Base-by-base conservation (phyloP, 2,113 vertebrate genomes). In the Heterochromis multidens region DNA sequence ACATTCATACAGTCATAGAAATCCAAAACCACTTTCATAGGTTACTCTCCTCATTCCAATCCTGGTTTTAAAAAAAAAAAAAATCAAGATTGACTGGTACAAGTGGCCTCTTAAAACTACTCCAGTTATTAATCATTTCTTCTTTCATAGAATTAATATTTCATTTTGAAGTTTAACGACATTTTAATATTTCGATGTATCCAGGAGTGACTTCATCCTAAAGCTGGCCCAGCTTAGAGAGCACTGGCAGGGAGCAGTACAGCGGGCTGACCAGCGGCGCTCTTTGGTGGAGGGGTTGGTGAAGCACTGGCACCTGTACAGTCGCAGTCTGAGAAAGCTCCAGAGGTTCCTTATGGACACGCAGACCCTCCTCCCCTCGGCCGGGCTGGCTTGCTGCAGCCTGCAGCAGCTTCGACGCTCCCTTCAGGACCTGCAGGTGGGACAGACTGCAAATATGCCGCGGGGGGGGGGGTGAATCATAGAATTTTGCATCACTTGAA, bases 191-290 rank as follows among this genome's bases (percentile, higher is more conserved):
- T 37, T 31, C 40, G 9, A 0, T 29, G 25, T 54, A 1, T 40
- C 4, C 89, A 99, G 98, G 90, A 96, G 95, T 1, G 96, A 97
- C 87, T 97, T 99, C 83, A 90, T 98, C 91, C 95, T 96, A 49
- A 98, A 97, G 91, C 95, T 99, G 83, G 94, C 96, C 0, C 81
- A 95, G 91, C 93, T 99, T 88, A 94, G 95, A 14, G 96, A 97
- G 83, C 96, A 95, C 84, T 99, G 98, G 98, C 97, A 97, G 88
- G 96, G 93, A 0, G 96, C 96, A 0, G 93, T 96, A 74, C 93
- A 81, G 79, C 87, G 95, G 40, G 87, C 95, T 16, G 95, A 94
- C 83, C 97, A 97, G 92, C 96, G 96, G 85, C 96, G 96, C 88
- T 89, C 88, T 1, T 94, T 96, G 43, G 93, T 97, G 0, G 93